A percentile compares a stretch with the other conserved stretches of the same genome.
Conservation (phyloP, 2,797 vertebrate species). For the Neomorphus geoffroyi region DNA sequence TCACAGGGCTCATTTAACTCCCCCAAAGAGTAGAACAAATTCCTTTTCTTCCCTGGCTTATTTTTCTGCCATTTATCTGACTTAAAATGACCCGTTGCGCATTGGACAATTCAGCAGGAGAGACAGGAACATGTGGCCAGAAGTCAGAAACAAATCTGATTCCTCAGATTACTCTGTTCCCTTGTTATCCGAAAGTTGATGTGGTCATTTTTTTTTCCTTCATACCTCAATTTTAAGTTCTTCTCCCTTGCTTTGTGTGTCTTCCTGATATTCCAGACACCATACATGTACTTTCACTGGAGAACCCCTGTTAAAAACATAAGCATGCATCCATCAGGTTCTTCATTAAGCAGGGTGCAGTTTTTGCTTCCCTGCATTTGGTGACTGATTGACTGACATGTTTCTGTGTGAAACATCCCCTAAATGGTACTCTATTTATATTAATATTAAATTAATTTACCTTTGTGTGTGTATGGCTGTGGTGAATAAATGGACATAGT, state of each 20-base stretch:
- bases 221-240: rapidly evolving
- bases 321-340: background rate
- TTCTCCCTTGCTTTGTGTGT: background rate
- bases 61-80: background rate
- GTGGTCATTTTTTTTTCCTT: background rate
- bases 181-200: background rate
- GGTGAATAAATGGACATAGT: background rate
- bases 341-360: background rate
- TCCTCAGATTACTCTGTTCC: background rate
- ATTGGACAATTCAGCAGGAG: background rate
- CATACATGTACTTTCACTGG: no score
- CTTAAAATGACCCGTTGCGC: background rate
- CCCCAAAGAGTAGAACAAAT: background rate
- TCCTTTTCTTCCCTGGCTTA: background rate
- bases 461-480: background rate
- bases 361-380: background rate
- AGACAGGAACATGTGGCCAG: rapidly evolving
- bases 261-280: background rate
- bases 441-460: background rate
- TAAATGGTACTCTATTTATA: background rate
- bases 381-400: background rate
- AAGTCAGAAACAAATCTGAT: background rate
- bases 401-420: background rate
- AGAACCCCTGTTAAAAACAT: no score
- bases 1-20: background rate